A percentile compares a stretch with the other conserved stretches of the same genome.
These are phyloP conservation scores for Oeneis ivallda DNA, from an alignment of 2,888 invertebrate species.

Conservation along the genomic window DNA sequence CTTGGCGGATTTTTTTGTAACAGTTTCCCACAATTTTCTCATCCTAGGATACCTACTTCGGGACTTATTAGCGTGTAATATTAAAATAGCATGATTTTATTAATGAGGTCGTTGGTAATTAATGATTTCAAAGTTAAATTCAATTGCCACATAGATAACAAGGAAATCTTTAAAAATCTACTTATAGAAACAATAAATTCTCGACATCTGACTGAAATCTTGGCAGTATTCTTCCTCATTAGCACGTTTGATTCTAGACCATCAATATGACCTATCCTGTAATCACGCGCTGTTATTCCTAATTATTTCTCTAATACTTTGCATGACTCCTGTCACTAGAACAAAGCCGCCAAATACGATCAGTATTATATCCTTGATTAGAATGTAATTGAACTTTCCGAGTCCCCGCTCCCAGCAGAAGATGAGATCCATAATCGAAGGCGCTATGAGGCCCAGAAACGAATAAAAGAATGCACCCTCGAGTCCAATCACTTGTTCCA, in stretches of 20 bases:
- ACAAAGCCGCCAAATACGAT: constrained; percentile 84
- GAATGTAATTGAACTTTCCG: constrained; percentile 85
- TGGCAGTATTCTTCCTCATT: no score
- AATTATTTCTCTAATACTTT: constrained; percentile 72
- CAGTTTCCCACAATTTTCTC: no score
- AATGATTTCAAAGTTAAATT: no score
- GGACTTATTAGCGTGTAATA: no score
- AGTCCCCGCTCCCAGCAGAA: constrained; percentile 85
- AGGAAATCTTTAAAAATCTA: no score
- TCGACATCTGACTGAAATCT: no score
- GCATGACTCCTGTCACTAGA: constrained; percentile 83
- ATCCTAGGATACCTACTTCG: no score
- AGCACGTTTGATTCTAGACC: neutral
- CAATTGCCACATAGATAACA: no score
- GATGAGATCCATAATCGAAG: constrained; percentile 87
- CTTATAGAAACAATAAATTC: no score
- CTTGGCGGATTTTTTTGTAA: no score
- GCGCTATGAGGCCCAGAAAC: constrained; percentile 87
- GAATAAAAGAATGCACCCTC: constrained; percentile 84
- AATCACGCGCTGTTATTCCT: constrained; percentile 43
- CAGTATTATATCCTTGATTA: constrained; percentile 85
- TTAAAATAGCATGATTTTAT: no score
- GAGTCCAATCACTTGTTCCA: constrained; percentile 75
- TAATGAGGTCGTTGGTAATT: no score
- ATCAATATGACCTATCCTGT: neutral